Conservation (phyloP, 2,888 invertebrate species). For the Diarsia brunnea region DNA sequence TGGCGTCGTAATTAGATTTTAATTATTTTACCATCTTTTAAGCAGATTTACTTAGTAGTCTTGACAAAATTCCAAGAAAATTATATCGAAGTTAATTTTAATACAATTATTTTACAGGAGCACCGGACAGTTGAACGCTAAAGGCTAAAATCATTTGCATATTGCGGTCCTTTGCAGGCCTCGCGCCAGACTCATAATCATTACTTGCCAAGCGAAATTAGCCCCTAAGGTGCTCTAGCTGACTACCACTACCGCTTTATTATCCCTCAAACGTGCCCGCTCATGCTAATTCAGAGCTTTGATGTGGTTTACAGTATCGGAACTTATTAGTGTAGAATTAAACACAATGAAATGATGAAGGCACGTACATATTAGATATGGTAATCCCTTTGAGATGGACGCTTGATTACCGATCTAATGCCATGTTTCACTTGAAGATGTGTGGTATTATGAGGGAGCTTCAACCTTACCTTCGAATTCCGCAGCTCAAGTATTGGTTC, state of each 20-base stretch:
- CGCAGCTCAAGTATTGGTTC: neutral
- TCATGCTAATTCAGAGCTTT: slow-evolving; percentile 89
- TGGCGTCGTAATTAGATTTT: neutral
- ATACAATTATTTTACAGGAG: slow-evolving; percentile 61
- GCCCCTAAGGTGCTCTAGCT: slow-evolving; percentile 88
- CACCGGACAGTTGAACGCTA: slow-evolving; percentile 74
- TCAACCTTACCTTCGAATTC: slow-evolving; percentile 8
- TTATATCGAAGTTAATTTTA: slow-evolving; percentile 51
- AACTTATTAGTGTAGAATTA: slow-evolving; percentile 71
- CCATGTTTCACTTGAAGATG: slow-evolving; percentile 44
- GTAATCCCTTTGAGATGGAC: slow-evolving; percentile 55
- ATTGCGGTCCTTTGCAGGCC: slow-evolving; percentile 83
- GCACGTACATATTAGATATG: slow-evolving; percentile 65
- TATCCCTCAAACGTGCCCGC: slow-evolving; percentile 86
- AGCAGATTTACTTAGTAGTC: slow-evolving; percentile 13
- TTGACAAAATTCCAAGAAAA: slow-evolving; percentile 47
- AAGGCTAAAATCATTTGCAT: slow-evolving; percentile 89
- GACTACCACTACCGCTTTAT: slow-evolving; percentile 86
- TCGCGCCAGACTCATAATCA: slow-evolving; percentile 85
- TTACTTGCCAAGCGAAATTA: slow-evolving; percentile 87
- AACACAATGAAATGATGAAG: slow-evolving; percentile 62
- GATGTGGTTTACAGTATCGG: slow-evolving; percentile 84
- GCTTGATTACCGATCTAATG: slow-evolving; percentile 52
- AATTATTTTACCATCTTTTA: slow-evolving; percentile 18
- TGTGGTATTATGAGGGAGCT: slow-evolving; percentile 39